phyloP scores from a whole-genome alignment of 2,113 vertebrate species.

The Lichenostomus cassidix region DNA sequence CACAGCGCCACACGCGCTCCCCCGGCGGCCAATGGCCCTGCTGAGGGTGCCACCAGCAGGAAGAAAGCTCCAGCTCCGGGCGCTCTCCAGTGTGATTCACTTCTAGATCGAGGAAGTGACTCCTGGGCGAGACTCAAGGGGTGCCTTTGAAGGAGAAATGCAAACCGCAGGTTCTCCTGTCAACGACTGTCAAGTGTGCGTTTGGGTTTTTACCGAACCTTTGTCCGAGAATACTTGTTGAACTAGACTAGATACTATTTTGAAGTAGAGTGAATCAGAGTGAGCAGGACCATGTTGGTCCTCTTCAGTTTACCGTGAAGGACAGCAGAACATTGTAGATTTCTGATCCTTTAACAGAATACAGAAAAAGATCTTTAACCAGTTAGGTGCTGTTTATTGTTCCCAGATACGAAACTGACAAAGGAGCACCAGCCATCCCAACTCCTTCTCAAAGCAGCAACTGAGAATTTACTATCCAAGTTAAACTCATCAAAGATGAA shows the following conservation, averaged over 20 bases:
- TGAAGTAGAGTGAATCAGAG: neutral
- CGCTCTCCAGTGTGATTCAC: neutral
- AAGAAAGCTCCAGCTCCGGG: neutral
- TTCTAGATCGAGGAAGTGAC: accelerated
- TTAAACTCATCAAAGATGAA: neutral
- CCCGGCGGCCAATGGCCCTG: accelerated
- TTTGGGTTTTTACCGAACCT: neutral
- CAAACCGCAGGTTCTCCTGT: neutral
- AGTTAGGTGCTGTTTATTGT: neutral
- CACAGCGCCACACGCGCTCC: neutral
- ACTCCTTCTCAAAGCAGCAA: neutral
- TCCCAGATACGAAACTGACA: neutral
- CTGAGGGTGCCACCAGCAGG: no score
- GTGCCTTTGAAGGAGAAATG: neutral
- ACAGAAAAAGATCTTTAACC: neutral
- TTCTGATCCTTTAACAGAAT: neutral
- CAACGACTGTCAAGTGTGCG: accelerated
- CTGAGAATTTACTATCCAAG: neutral
- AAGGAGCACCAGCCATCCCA: neutral
- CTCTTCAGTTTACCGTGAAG: neutral
- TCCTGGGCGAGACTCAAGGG: accelerated
- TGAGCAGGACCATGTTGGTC: accelerated
- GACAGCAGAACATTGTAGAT: accelerated
- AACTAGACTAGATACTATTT: accelerated
- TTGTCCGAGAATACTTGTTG: no score